Percentiles rank a stretch among this genome's conserved stretches.
Evolutionary conservation across 2,888 invertebrate species (phyloP).

Genomic region (Thymelicus acteon): DNA sequence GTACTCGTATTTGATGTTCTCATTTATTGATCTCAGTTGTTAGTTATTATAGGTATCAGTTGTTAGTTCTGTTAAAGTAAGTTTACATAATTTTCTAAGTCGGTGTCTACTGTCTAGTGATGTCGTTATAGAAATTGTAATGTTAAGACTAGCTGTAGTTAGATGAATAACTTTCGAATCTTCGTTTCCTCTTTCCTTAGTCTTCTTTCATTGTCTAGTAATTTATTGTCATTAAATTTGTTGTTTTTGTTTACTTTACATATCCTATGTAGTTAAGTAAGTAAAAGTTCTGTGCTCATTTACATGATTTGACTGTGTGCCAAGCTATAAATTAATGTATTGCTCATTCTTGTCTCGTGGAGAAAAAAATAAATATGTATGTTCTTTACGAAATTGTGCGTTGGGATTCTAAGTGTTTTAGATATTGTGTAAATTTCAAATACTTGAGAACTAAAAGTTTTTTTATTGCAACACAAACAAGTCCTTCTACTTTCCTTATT

Average conservation of each 20-base stretch:
- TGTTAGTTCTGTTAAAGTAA: slow-evolving; percentile 38
- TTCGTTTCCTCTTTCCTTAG: background rate
- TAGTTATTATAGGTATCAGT: slow-evolving; percentile 49
- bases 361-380: slow-evolving; percentile 25
- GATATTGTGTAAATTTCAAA: slow-evolving; percentile 20
- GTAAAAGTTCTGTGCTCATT: slow-evolving; percentile 23
- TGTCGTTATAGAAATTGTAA: slow-evolving; percentile 20
- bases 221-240: slow-evolving; percentile 20
- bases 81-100: slow-evolving; percentile 8
- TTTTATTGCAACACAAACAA: slow-evolving; percentile 14
- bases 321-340: slow-evolving; percentile 20
- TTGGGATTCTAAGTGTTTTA: slow-evolving; percentile 19
- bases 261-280: slow-evolving; percentile 11
- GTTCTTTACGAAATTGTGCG: slow-evolving; percentile 32
- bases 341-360: slow-evolving; percentile 26
- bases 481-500: background rate
- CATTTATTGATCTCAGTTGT: slow-evolving; percentile 44
- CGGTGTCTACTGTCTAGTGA: slow-evolving; percentile 8
- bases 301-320: slow-evolving; percentile 27
- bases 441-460: slow-evolving; percentile 16
- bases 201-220: slow-evolving; percentile 19
- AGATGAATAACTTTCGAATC: slow-evolving; percentile 12
- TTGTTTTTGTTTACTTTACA: slow-evolving; percentile 19
- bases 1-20: background rate
- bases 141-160: slow-evolving; percentile 10